Base-by-base conservation (phyloP, 2,888 invertebrate species). In the Drosophila fulvimacula region DNA sequence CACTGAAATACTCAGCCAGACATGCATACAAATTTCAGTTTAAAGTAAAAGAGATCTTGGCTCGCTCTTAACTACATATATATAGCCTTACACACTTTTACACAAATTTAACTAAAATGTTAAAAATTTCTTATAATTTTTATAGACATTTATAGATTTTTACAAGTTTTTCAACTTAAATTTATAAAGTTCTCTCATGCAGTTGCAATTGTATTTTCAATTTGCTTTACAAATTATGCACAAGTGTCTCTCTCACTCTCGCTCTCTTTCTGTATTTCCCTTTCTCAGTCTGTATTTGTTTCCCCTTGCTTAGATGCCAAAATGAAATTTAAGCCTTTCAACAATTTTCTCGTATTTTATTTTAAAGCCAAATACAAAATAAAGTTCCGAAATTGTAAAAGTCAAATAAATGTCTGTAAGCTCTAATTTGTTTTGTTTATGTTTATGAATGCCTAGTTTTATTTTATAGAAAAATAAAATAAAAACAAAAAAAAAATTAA, bases 191-290 rank as follows among this genome's bases (percentile, higher is more conserved):
- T 62, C 46, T 58, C 44, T 58, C 44, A 36, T 56, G 55, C 38
- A 15, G 15, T 32, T 57, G 59, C 61, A 75, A 51, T 65, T 76
- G 70, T 69, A 17, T 79, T 66, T 58, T 61, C 51, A 67, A 67
- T 79, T 75, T 79, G 63, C 55, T 69, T 76, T 76, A 48, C 61
- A 78, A 72, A 78, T 69, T 64, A 60, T 67, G 65, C 74, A 66
- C 56, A 59, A 65, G 24, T 49, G 7, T 19, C 17, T 49, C 5
- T 4, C 9, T 1, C 19, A 15, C 6, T n/a, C 32, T 32, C 7
- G 32, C 4, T 5, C 19, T 32, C 19, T 48, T 3, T 19, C 17
- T 6, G 0, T 13, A 5, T 30, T 24, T 19, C 10, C 4, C 34
- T 51, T 1, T 34, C 27, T 19, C n/a, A 17, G n/a, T n/a, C 11